Evolutionary conservation across 2,797 vertebrate genomes (phyloP), one percentile per base, ranked within the genome.

Genomic region (Florisuga fusca): DNA sequence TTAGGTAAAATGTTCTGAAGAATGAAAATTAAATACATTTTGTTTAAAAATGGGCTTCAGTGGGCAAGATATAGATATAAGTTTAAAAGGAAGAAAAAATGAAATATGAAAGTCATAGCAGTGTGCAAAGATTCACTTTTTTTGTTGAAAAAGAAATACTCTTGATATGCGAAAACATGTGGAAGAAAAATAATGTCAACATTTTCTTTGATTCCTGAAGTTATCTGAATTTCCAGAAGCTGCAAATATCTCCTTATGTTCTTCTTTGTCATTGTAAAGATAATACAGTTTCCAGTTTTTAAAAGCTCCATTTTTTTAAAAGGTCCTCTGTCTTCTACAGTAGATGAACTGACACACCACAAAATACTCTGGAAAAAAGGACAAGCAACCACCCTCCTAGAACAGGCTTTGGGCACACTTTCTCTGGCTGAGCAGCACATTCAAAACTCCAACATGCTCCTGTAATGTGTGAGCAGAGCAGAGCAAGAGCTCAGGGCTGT

Each of bases 181-280:
- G n/a, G 8, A 74, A 15, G 26, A 67, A 55, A 91, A 91, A 46
- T 54, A 53, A 73, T 50, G 72, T 93, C 33, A 75, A 26, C 4
- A n/a, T 73, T 89, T 85, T 14, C 74, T 77, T 84, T 83, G 12
- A 43, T 59, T 89, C 25, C 43, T 73, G 38, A 89, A 90, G 51
- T 78, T 77, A 94, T 43, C 87, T 57, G 31, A 71, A 31, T 74
- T 87, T 64, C 66, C 68, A 93, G 53, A 92, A 74, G 64, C 9
- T 5, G 31, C 22, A 85, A 68, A 53, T 1, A 1, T 67, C 79
- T 62, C 15, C 43, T 66, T 82, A 51, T 4, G 27, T 66, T 79
- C 43, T 76, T 8, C 58, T 80, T 0, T 0, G 38, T 41, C 0
- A 0, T 46, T 90, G n/a, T 76, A 53, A 69, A 91, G 33, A 31